Conservation (phyloP, 1,140 invertebrate species). For the Scylla paramamosain region DNA sequence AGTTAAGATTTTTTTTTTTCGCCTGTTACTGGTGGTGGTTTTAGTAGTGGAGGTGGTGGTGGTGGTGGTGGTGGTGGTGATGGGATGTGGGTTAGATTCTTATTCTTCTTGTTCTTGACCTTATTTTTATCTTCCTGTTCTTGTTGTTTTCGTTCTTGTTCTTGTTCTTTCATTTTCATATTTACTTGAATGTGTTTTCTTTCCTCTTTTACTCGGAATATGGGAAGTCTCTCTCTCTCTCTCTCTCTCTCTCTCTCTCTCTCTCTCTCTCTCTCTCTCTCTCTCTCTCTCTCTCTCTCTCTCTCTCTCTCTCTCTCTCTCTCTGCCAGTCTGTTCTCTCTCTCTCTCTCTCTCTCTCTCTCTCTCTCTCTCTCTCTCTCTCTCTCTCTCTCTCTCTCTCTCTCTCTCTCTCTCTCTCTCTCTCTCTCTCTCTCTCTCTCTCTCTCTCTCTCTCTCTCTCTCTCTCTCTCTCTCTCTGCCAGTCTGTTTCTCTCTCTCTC, state of each 20-base stretch:
- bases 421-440: conserved; percentile 14
- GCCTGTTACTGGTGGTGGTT: background rate
- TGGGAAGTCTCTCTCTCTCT: background rate
- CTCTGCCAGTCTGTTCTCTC: too few relatives aligned
- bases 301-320: conserved; percentile 9
- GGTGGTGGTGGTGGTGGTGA: too few relatives aligned
- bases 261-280: background rate
- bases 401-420: background rate
- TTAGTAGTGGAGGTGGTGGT: background rate
- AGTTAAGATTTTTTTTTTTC: too few relatives aligned
- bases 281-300: background rate
- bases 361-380: background rate
- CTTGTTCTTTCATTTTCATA: too few relatives aligned
- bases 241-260: background rate
- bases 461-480: conserved; percentile 2
- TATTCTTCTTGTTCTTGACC: background rate
- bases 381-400: background rate
- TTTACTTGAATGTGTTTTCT: background rate
- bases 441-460: background rate
- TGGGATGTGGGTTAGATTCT: too few relatives aligned
- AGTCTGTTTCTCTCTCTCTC: background rate
- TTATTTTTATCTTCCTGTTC: background rate
- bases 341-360: background rate
- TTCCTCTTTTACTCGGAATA: background rate
- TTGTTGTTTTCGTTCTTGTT: too few relatives aligned